Conservation (phyloP, 2,113 vertebrate genomes). For the Machaerirhynchus nigripectus region DNA sequence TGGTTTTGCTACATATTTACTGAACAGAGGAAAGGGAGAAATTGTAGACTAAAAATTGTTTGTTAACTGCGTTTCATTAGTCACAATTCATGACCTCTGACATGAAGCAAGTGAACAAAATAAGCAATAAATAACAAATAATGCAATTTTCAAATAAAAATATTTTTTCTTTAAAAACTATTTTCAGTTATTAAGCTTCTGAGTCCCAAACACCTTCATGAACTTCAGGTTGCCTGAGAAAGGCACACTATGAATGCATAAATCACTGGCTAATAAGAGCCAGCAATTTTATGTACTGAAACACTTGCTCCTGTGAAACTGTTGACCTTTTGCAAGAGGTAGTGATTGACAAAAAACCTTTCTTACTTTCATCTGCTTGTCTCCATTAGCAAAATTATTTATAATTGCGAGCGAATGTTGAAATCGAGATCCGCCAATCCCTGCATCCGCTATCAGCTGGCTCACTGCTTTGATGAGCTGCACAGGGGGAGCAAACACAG, state of each 20-base stretch:
- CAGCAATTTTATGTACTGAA: not conserved
- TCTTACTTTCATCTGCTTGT: conserved; percentile 93
- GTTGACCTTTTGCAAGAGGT: conserved; percentile 19
- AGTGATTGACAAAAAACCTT: not conserved
- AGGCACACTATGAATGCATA: not conserved
- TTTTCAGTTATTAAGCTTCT: not conserved
- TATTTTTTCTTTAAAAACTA: not conserved
- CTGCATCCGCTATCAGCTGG: conserved; percentile 94
- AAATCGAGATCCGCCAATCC: conserved; percentile 95
- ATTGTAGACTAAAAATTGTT: not conserved
- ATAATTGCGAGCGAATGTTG: conserved; percentile 96
- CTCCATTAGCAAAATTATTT: conserved; percentile 98
- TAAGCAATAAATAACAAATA: not conserved
- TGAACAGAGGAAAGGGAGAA: not conserved
- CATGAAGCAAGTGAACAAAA: not conserved
- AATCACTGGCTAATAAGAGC: not conserved
- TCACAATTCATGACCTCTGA: not conserved
- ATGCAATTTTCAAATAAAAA: not conserved
- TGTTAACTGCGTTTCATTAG: not conserved
- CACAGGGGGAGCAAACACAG: not conserved
- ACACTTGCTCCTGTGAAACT: not conserved
- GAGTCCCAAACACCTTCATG: not conserved
- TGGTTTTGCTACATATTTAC: not conserved
- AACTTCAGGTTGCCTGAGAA: not conserved
- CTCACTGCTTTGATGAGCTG: conserved; percentile 98